phyloP scores from a whole-genome alignment of 2,113 vertebrate species.

The Acrocephalus arundinaceus region DNA sequence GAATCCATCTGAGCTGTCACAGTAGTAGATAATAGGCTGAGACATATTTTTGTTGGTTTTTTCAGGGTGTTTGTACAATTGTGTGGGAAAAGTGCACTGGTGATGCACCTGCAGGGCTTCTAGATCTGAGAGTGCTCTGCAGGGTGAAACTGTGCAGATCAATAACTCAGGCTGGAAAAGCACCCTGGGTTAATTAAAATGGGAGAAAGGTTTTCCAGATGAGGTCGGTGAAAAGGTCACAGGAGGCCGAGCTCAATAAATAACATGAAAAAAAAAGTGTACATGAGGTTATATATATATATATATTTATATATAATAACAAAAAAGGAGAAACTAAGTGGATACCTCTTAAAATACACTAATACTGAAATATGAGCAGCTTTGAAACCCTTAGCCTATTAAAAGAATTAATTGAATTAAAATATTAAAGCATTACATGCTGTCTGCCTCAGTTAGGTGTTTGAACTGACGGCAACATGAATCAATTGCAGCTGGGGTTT shows the following conservation, averaged over 20 bases:
- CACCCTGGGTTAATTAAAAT: conserved; percentile 20
- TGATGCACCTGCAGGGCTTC: background rate
- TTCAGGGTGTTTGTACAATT: background rate
- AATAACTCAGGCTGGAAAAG: background rate
- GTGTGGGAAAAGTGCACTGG: rapidly evolving
- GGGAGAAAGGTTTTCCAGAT: conserved; percentile 25
- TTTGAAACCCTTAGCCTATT: background rate
- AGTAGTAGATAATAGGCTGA: background rate
- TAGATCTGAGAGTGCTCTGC: background rate
- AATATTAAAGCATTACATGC: background rate
- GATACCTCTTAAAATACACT: background rate
- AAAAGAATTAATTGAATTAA: background rate
- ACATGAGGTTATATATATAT: background rate
- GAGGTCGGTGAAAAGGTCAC: background rate
- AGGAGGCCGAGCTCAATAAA: background rate
- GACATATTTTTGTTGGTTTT: background rate
- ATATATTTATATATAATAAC: background rate
- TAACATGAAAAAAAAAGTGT: background rate
- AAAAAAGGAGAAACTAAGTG: background rate
- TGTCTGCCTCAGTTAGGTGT: background rate
- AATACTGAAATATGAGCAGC: background rate
- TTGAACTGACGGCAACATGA: background rate
- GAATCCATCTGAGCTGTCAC: background rate
- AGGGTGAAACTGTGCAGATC: background rate
- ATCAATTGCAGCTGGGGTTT: background rate